Evolutionary conservation across 2,888 invertebrate genomes (phyloP), one percentile per base, ranked within the genome.

Genomic region (Tillus elongatus): DNA sequence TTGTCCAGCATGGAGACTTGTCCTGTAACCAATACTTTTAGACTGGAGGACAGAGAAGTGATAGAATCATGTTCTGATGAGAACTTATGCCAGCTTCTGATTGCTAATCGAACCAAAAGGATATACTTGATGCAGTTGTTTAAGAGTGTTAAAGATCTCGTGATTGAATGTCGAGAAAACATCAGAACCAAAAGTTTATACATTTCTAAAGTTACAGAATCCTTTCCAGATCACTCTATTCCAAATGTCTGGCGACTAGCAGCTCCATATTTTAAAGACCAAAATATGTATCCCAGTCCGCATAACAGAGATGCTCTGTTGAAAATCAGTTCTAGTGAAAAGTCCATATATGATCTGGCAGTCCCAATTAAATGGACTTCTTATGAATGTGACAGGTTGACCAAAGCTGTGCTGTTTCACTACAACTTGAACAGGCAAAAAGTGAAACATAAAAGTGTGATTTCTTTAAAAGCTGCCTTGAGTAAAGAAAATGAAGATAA

Each of bases 181-280:
- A 46, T 52, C 4, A n/a, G n/a, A n/a, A n/a, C n/a, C n/a, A n/a
- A n/a, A 32, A 35, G 9, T 35, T 36, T 11, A 27, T 36, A 36
- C 13, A 40, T 39, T 11, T 13, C 15, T 10, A 36, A 31, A 28
- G 15, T 33, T 1, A 10, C 11, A 9, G 24, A 41, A 2, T 13
- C 4, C 12, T 14, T 6, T 13, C 10, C 32, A 13, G 4, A 4
- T 27, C 4, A 8, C 6, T 14, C 6, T 33, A 42, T 30, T 16
- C 39, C 10, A 29, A 32, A 13, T 10, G 30, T 13, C 30, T 50
- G 50, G 50, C 49, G 47, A 36, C 41, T 58, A 28, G 70, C 77
- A 15, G 68, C 72, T 49, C 74, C 82, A 1, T 85, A 79, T 53
- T 85, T 85, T 46, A 82, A 79, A 52, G 79, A 80, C 48, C 63